phyloP scores from a whole-genome alignment of 2,113 vertebrate genomes.

The Sinocyclocheilus anophthalmus region DNA sequence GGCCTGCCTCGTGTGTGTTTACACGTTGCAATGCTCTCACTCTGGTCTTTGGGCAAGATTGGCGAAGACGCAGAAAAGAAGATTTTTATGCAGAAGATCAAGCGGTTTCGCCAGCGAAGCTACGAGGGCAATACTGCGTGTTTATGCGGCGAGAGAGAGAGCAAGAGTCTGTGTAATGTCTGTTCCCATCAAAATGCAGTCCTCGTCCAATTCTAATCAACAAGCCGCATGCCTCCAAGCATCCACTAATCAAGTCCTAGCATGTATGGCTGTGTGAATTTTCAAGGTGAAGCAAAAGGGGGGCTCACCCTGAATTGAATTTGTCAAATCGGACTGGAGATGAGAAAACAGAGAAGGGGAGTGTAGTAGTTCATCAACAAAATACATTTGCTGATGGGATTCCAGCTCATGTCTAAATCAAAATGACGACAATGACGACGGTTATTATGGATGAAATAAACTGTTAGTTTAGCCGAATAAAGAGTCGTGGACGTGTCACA shows the following conservation, averaged over 20 bases:
- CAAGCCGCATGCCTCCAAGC: conserved; percentile 74
- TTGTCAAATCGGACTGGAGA: conserved; percentile 57
- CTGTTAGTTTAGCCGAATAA: conserved; percentile 34
- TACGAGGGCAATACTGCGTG: conserved; percentile 4
- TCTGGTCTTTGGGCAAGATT: background rate
- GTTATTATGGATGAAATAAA: conserved; percentile 40
- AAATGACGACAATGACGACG: conserved; percentile 37
- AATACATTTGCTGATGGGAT: conserved; percentile 52
- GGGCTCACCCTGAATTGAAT: conserved; percentile 68
- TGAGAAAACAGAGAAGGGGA: conserved; percentile 30
- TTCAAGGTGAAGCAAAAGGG: conserved; percentile 75
- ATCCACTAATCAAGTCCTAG: conserved; percentile 72
- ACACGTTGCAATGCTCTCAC: background rate
- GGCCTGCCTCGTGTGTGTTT: background rate
- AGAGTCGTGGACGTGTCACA: background rate
- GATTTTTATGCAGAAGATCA: conserved; percentile 23
- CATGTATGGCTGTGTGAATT: conserved; percentile 71
- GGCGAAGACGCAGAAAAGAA: too few species aligned
- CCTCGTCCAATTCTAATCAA: conserved; percentile 73
- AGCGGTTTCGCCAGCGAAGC: background rate
- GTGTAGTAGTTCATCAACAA: conserved; percentile 54
- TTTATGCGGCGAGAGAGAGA: conserved; percentile 16
- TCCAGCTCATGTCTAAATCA: conserved; percentile 25
- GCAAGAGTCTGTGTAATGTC: conserved; percentile 53
- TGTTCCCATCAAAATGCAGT: conserved; percentile 74